phyloP scores from a whole-genome alignment of 2,797 vertebrate genomes.

The Amniataba percoides region DNA sequence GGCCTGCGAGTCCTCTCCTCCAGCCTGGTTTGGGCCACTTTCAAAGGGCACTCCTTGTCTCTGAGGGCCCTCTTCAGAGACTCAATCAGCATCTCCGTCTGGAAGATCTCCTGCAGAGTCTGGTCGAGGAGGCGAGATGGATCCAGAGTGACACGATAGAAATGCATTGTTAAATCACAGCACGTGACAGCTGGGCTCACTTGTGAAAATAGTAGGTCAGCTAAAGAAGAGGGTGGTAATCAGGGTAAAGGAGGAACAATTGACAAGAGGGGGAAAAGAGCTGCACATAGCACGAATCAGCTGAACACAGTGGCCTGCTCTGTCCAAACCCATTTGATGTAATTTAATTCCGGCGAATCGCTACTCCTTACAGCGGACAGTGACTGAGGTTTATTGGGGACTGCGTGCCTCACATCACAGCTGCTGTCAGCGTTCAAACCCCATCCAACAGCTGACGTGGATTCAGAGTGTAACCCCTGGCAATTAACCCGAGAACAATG shows the following conservation, averaged over 20 bases:
- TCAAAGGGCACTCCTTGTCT: constrained; percentile 90
- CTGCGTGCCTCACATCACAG: constrained; percentile 60
- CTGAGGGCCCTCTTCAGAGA: constrained; percentile 89
- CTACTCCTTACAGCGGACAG: constrained; percentile 33
- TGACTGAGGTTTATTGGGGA: constrained; percentile 55
- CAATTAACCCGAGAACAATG: constrained; percentile 52
- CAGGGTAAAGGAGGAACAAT: background rate
- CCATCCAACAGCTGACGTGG: constrained; percentile 40
- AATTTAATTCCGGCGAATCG: constrained; percentile 59
- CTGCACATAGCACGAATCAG: constrained; percentile 16
- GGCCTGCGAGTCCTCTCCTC: constrained; percentile 92
- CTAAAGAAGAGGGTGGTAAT: background rate
- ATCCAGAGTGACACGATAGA: background rate
- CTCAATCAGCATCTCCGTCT: constrained; percentile 91
- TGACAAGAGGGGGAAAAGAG: background rate
- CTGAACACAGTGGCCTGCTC: constrained; percentile 38
- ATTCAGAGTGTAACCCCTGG: constrained; percentile 23
- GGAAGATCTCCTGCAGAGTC: constrained; percentile 95
- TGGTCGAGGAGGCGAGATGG: constrained; percentile 54
- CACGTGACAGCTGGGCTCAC: background rate
- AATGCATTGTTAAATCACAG: background rate
- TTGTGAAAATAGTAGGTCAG: background rate
- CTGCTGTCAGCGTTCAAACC: constrained; percentile 45
- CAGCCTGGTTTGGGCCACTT: constrained; percentile 94
- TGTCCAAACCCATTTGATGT: constrained; percentile 49